phyloP scores from a whole-genome alignment of 2,888 invertebrate genomes.

The Disparrhopalites patrizii region DNA sequence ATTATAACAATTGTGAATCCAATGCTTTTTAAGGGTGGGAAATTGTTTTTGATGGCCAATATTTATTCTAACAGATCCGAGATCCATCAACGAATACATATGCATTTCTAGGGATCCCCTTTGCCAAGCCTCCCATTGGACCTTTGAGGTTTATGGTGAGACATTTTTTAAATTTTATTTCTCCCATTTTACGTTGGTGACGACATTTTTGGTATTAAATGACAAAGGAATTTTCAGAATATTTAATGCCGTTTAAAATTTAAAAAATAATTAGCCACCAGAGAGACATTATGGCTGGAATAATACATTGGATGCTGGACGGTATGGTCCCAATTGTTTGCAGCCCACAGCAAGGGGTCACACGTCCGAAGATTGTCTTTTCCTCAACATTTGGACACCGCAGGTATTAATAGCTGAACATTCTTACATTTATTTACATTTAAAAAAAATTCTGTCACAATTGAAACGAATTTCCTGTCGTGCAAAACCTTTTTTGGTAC shows the following conservation, averaged over 20 bases:
- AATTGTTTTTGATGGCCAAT: no score
- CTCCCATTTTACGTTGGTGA: no score
- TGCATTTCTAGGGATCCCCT: constrained; percentile 46
- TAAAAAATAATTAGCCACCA: constrained; percentile 58
- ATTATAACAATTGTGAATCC: no score
- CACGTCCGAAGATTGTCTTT: constrained; percentile 77
- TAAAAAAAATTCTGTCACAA: no score
- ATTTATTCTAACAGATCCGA: constrained; percentile 33
- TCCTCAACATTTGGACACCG: constrained; percentile 84
- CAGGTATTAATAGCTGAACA: no score
- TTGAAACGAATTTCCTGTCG: no score
- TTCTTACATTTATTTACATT: no score
- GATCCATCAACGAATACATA: constrained; percentile 39
- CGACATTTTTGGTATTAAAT: no score
- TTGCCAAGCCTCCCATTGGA: constrained; percentile 44
- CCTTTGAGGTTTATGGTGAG: constrained; percentile 41
- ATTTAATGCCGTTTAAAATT: background rate
- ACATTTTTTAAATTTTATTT: constrained; percentile 9
- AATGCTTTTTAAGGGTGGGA: no score
- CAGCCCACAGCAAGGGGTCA: constrained; percentile 54
- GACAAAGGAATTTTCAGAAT: background rate
- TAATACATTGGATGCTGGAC: constrained; percentile 64
- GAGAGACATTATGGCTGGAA: constrained; percentile 68
- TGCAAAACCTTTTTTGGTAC: no score
- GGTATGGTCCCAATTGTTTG: constrained; percentile 67